These are phyloP conservation scores for Pteropus alecto DNA, from an alignment of 2,113 vertebrate genomes.

Conservation along the genomic window DNA sequence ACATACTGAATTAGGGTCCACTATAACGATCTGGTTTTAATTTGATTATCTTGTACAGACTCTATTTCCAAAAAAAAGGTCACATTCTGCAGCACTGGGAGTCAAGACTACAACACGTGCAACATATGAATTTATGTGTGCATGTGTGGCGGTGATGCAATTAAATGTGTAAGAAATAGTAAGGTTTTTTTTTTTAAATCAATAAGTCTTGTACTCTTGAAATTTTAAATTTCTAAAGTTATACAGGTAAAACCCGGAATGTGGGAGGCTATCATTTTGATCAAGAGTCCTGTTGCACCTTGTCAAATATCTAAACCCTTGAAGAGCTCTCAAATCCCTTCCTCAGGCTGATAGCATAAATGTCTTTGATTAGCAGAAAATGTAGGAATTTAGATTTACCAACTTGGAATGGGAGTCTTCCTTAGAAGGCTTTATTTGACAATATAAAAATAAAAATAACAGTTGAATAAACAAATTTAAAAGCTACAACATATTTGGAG, in stretches of 20 bases:
- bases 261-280: not conserved
- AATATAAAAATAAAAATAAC: not conserved
- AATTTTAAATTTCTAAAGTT: not conserved
- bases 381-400: not conserved
- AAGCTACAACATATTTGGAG: not conserved
- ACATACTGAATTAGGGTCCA: not conserved
- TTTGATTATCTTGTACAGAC: not conserved
- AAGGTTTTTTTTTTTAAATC: not conserved
- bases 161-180: not conserved
- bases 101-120: not conserved
- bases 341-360: not conserved
- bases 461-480: not conserved
- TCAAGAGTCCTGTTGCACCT: not conserved
- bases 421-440: not conserved
- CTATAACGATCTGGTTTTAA: not conserved
- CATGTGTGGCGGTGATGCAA: too few relatives aligned
- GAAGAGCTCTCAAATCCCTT: not conserved
- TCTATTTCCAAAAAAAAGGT: not conserved
- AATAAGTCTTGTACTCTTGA: not conserved
- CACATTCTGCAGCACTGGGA: not conserved
- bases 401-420: not conserved
- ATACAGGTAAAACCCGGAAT: not conserved
- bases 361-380: not conserved
- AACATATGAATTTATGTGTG: not conserved
- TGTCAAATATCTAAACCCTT: not conserved